Conservation (phyloP, 2,797 vertebrate species). For the Spinus pinus region DNA sequence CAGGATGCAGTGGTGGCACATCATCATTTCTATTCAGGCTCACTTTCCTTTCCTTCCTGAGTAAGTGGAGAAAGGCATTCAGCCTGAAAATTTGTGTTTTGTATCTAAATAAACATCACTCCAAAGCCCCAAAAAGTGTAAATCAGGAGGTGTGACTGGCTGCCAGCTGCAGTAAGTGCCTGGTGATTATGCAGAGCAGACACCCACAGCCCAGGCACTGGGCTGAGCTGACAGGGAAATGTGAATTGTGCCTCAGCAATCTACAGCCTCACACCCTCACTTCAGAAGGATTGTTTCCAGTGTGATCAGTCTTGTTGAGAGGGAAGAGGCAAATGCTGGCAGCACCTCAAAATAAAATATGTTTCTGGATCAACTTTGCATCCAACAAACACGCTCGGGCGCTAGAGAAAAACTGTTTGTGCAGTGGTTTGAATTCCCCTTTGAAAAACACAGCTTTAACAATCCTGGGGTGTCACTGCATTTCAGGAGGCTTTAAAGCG, state of each 20-base stretch:
- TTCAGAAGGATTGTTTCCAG: not conserved
- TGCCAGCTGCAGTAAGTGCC: not conserved
- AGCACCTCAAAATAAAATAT: constrained; percentile 14
- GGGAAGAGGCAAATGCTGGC: constrained; percentile 8
- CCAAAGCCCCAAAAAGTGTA: not conserved
- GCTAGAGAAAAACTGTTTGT: not conserved
- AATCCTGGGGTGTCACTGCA: not conserved
- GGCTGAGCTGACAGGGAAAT: constrained; percentile 33
- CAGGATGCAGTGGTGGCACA: not conserved
- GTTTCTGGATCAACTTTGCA: not conserved
- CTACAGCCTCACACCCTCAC: not conserved
- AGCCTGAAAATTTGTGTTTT: not conserved
- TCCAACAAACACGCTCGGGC: not conserved
- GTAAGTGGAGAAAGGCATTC: not conserved
- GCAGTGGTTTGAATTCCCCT: not conserved
- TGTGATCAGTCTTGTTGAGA: constrained; percentile 10
- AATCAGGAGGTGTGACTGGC: not conserved
- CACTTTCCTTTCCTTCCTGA: not conserved
- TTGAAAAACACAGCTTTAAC: not conserved
- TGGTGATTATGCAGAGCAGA: not conserved
- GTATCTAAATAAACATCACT: not conserved
- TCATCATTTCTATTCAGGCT: rapidly evolving
- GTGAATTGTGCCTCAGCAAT: constrained; percentile 8
- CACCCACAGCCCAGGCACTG: not conserved
- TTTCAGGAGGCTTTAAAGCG: not conserved